phyloP scores from a whole-genome alignment of 2,888 invertebrate species.

The Xylota segnis region DNA sequence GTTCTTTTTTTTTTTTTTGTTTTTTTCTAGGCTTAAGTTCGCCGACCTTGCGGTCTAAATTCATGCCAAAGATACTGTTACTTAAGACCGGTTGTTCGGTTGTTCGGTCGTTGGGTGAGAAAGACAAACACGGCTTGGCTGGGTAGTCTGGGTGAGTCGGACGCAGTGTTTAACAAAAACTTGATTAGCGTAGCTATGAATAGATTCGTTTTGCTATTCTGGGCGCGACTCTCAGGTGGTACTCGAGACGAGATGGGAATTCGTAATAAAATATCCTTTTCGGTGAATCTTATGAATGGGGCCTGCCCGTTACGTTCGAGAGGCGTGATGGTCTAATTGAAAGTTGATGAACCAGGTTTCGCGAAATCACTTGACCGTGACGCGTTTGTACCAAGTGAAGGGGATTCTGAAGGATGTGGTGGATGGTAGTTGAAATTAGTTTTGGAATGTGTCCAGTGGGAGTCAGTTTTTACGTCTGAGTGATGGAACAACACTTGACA shows the following conservation, averaged over 20 bases:
- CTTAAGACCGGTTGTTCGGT: not conserved
- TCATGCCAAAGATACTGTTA: constrained; percentile 47
- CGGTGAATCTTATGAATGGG: constrained; percentile 5
- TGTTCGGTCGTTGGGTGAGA: constrained; percentile 2
- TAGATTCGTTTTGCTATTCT: constrained; percentile 38
- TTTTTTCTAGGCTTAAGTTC: constrained; percentile 37
- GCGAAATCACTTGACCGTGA: constrained; percentile 7
- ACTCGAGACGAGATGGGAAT: constrained; percentile 31
- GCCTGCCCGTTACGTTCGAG: constrained; percentile 18
- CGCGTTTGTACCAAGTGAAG: not conserved
- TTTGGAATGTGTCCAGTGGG: too few species aligned
- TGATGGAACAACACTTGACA: too few species aligned
- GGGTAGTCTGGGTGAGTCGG: constrained; percentile 9
- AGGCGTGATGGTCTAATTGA: not conserved
- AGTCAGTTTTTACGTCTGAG: too few species aligned
- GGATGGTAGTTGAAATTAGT: too few species aligned
- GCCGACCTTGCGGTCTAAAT: constrained; percentile 53
- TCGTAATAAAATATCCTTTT: constrained; percentile 21
- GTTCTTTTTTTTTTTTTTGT: too few species aligned
- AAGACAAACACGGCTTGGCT: constrained; percentile 22
- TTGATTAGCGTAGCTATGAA: constrained; percentile 23
- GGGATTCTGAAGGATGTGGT: not conserved
- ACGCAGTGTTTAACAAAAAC: constrained; percentile 3
- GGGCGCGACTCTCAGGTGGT: constrained; percentile 16
- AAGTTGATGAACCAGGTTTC: constrained; percentile 9